Evolutionary conservation across 2,888 invertebrate genomes (phyloP).

Genomic region (Aromia moschata): DNA sequence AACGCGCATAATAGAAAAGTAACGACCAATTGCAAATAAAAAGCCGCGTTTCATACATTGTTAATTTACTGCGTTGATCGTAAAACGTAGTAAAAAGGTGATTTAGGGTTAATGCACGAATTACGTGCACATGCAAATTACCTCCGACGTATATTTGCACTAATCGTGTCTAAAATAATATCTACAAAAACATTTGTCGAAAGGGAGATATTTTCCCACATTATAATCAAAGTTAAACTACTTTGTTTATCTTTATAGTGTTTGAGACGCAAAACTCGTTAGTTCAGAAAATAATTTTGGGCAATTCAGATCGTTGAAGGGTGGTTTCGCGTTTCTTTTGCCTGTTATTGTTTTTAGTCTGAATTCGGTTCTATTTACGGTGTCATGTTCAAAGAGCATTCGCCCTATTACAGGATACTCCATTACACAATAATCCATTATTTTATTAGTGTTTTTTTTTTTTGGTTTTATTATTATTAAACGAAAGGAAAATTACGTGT

Average conservation of each 20-base stretch:
- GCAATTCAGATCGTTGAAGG: too few relatives aligned
- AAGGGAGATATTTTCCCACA: conserved; percentile 39
- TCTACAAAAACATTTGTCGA: conserved; percentile 40
- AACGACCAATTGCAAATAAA: too few relatives aligned
- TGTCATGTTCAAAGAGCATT: too few relatives aligned
- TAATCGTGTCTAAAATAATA: conserved; percentile 40
- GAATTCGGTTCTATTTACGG: too few relatives aligned
- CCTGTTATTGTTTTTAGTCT: too few relatives aligned
- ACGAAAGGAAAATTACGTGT: too few relatives aligned
- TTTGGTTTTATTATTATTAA: too few relatives aligned
- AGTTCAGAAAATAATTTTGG: neutral
- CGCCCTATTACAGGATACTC: too few relatives aligned
- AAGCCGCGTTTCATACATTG: neutral
- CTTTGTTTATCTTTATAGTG: conserved; percentile 31
- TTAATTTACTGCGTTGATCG: neutral
- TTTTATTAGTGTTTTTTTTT: too few relatives aligned
- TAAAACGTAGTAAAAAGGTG: conserved; percentile 12
- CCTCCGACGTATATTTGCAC: conserved; percentile 31
- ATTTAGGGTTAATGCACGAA: conserved; percentile 17
- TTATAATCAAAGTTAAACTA: conserved; percentile 32
- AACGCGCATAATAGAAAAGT: too few relatives aligned
- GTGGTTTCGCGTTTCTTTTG: too few relatives aligned
- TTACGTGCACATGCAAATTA: conserved; percentile 23
- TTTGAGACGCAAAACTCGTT: neutral
- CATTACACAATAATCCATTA: too few relatives aligned